A percentile compares a stretch with the other conserved stretches of the same genome.
Conservation (phyloP, 2,888 invertebrate species). For the Synanthedon myopaeformis region DNA sequence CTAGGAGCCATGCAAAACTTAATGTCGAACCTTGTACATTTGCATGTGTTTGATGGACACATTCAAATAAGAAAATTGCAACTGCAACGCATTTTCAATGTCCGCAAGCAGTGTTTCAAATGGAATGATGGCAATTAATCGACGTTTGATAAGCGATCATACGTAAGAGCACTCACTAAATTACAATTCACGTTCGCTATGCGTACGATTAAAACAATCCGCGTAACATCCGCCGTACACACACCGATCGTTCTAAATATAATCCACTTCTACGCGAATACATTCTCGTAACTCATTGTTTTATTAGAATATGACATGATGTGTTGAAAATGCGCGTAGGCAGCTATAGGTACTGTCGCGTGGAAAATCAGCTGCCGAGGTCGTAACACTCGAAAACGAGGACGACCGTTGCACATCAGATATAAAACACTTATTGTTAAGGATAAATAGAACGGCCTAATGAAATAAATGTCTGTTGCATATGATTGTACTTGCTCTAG, state of each 20-base stretch:
- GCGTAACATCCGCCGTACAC: slow-evolving; percentile 6
- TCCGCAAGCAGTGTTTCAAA: background rate
- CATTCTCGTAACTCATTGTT: slow-evolving; percentile 9
- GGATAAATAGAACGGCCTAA: background rate
- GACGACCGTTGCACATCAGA: background rate
- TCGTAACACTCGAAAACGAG: slow-evolving; percentile 12
- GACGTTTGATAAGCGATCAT: background rate
- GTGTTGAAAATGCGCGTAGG: slow-evolving; percentile 29
- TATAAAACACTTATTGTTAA: slow-evolving; percentile 1
- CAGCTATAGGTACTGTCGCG: slow-evolving; percentile 14
- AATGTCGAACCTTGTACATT: too few relatives aligned
- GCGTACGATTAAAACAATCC: slow-evolving; percentile 3
- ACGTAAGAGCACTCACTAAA: slow-evolving; percentile 3
- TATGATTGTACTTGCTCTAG: slow-evolving; percentile 2
- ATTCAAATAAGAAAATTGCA: background rate
- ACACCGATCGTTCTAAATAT: slow-evolving; percentile 5
- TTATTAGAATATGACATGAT: slow-evolving; percentile 27
- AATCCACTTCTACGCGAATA: slow-evolving; percentile 1
- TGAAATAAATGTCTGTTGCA: slow-evolving; percentile 2
- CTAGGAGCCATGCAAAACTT: too few relatives aligned
- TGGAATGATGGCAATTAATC: background rate
- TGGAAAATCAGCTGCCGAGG: slow-evolving; percentile 24
- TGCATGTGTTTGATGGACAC: too few relatives aligned
- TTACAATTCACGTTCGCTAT: slow-evolving; percentile 1
- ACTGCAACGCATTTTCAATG: background rate